Base-by-base conservation (phyloP, 2,113 vertebrate species). In the Azemiops feae region DNA sequence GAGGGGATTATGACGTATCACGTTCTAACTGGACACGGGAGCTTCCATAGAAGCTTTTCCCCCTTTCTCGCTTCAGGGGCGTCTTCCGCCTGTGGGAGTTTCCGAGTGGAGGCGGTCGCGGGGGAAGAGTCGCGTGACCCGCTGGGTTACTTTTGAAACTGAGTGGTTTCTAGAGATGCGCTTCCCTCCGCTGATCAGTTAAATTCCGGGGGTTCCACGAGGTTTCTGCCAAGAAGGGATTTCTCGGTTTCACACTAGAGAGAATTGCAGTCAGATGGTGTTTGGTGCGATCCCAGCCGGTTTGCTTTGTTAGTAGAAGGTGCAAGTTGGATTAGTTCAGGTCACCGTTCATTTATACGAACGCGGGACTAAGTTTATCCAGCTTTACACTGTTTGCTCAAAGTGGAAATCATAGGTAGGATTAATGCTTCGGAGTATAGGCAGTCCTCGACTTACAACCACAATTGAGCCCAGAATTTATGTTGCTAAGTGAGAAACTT, bases 41-140 rank as follows among this genome's bases (percentile, higher is more conserved):
- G 34, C 23, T 39, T 27, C 64, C 69, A 23, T 43, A 8, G 22
- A 39, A 34, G 91, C 25, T 30, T 55, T 16, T 0, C 25, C 81
- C 43, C 1, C 8, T 45, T 43, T 23, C 2, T 30, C 4, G 18
- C 11, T 85, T 6, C 9, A 0, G 16, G 3, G 1, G 27, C 0
- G 18, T 52, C 30, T 89, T 60, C 25, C 55, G 25, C 43, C 25
- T 4, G 39, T 18, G 57, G 5, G 57, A 9, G 57, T 30, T 30
- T 89, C 43, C 55, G 8, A n/a, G 55, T 4, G 25, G 57, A 47
- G 18, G 12, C 0, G 14, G 43, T 9, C 1, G 74, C 18, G 34
- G 69, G 11, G 11, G 53, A 1, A 57, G n/a, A 5, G 4, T 2
- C 25, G 27, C 3, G 10, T 39, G 18, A 39, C n/a, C 34, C 0